These are phyloP conservation scores for Halisarca cf. caerulea DNA, from an alignment of 37 sponge, comb jelly and placozoan species.

Conservation along the genomic window DNA sequence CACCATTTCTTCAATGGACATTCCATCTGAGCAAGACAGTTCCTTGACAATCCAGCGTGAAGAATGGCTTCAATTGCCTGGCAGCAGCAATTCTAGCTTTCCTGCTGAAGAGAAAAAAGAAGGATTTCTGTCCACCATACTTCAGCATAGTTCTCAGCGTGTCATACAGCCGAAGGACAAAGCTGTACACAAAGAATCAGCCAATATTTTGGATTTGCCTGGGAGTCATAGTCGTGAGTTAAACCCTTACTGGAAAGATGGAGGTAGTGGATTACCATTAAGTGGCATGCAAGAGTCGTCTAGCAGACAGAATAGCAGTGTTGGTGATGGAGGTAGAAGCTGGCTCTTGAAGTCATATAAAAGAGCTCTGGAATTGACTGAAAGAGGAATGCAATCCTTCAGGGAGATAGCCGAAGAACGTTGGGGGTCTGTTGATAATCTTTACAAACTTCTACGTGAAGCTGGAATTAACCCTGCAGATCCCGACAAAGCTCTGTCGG, in stretches of 20 bases:
- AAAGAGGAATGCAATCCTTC: conserved; percentile 26
- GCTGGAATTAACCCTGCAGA: conserved; percentile 68
- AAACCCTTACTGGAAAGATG: conserved; percentile 88
- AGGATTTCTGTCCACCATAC: neutral
- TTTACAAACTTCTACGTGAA: conserved; percentile 39
- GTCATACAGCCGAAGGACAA: neutral
- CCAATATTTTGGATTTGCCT: conserved; percentile 27
- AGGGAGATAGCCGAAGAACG: conserved; percentile 57
- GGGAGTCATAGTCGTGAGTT: conserved; percentile 76
- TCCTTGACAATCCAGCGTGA: conserved; percentile 17
- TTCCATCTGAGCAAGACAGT: neutral
- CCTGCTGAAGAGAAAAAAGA: conserved; percentile 18
- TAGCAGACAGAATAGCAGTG: neutral
- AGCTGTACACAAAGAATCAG: conserved; percentile 8
- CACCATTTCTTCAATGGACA: neutral
- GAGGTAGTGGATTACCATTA: conserved; percentile 69
- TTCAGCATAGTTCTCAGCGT: neutral
- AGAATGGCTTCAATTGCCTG: conserved; percentile 55
- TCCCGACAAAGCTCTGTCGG: conserved; percentile 39
- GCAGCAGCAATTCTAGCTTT: neutral
- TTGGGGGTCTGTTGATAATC: conserved; percentile 78
- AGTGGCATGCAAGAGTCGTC: neutral
- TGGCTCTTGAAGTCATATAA: conserved; percentile 78
- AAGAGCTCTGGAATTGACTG: conserved; percentile 69
- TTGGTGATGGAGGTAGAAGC: conserved; percentile 64